Percentiles rank a stretch among this genome's conserved stretches.
Evolutionary conservation across 2,113 vertebrate genomes (phyloP).

Genomic region (Tyrannus savana): DNA sequence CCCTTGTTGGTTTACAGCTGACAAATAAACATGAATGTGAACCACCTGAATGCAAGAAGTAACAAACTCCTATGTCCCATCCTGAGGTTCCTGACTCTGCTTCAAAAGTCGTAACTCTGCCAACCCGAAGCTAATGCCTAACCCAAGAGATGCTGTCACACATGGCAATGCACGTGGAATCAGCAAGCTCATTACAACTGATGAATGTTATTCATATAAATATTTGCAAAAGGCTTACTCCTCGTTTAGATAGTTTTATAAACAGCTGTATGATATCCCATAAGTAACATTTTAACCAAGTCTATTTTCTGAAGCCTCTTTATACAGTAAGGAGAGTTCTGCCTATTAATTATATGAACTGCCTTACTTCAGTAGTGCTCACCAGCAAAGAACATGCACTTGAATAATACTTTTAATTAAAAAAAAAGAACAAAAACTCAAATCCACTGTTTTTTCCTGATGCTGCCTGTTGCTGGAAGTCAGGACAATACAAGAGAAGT

Average conservation of each 20-base stretch:
- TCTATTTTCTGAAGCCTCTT: neutral
- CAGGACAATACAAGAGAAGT: neutral
- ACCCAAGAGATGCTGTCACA: neutral
- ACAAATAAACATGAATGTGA: neutral
- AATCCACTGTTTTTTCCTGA: neutral
- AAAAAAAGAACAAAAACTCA: accelerated
- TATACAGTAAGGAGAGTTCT: neutral
- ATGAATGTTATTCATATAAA: neutral
- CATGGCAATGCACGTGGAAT: neutral
- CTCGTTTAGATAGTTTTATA: neutral
- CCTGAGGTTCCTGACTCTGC: neutral
- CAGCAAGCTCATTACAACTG: neutral
- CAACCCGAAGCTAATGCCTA: neutral
- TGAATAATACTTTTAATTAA: neutral
- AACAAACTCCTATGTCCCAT: neutral
- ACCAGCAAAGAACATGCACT: neutral
- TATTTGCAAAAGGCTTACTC: conserved; percentile 21
- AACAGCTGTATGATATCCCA: neutral
- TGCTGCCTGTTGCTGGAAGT: neutral
- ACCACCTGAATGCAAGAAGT: neutral
- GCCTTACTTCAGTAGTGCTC: neutral
- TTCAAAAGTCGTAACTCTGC: neutral
- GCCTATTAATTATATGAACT: neutral
- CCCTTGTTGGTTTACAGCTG: neutral
- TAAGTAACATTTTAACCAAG: neutral